Conservation (phyloP, 2,888 invertebrate genomes). For the Amiota minor region DNA sequence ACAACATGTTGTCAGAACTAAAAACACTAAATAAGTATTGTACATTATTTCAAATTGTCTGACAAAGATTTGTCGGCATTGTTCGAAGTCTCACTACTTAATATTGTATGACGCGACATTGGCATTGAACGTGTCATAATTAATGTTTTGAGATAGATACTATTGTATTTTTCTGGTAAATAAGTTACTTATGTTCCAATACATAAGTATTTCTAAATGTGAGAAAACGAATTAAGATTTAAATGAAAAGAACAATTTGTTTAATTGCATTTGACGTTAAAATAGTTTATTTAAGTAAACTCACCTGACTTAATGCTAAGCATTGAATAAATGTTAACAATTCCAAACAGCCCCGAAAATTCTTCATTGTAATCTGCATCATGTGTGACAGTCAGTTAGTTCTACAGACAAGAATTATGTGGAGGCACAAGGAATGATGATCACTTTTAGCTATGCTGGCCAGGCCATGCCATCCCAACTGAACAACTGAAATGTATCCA, state of each 20-base stretch:
- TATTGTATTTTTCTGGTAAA: too few relatives aligned
- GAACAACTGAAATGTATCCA: conserved; percentile 4
- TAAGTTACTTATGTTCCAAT: too few relatives aligned
- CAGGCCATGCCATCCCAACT: conserved; percentile 5
- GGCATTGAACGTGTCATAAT: not conserved
- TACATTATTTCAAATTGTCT: too few relatives aligned
- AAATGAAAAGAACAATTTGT: not conserved
- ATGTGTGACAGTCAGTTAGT: not conserved
- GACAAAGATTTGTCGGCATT: too few relatives aligned
- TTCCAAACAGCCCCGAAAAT: conserved; percentile 45
- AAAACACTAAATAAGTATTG: too few relatives aligned
- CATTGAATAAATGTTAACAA: conserved; percentile 64
- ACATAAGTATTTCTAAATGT: not conserved
- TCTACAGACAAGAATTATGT: not conserved
- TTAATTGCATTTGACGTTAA: not conserved
- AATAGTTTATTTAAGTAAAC: conserved; percentile 37
- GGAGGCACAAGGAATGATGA: not conserved
- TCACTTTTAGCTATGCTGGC: not conserved
- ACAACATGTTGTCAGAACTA: not conserved
- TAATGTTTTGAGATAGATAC: too few relatives aligned
- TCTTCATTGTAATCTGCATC: not conserved
- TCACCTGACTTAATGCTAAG: conserved; percentile 63
- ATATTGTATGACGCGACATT: not conserved
- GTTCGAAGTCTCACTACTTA: too few relatives aligned
- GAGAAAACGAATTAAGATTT: not conserved